Base-by-base conservation (phyloP, 1,140 invertebrate species). In the Apolygus lucorum region DNA sequence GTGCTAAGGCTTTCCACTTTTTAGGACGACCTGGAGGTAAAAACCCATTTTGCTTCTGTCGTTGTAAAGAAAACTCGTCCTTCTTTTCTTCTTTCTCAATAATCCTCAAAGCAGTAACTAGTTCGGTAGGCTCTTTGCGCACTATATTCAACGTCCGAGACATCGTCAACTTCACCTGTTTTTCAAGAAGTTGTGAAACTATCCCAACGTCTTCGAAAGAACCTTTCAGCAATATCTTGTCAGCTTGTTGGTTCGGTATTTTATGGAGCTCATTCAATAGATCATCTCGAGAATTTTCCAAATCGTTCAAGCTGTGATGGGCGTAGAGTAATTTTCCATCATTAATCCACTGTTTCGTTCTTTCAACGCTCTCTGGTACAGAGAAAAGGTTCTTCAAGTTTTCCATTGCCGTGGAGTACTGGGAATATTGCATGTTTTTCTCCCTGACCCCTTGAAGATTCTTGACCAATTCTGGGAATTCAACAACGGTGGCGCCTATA, bases 321-420 rank as follows among this genome's bases (percentile, higher is more conserved):
- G 96, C 95, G 79, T 95, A 90, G 0, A 99, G 79, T 13, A 99
- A 80, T 80, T 98, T 96, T 64, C 95, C 95, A 74, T 99, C 95
- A 72, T 88, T 90, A 70, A 99, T 98, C 82, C 91, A 90, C 66
- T 92, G 88, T 75, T 95, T 90, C 0, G 96, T 98, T 80, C 94
- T 95, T 68, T 92, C 89, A 1, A 99, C 92, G 81, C 92, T 97
- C 77, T 97, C 94, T 13, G 94, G 95, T 0, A 99, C 95, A 59
- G 94, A 98, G 75, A 99, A 98, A 69, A 99, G 96, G 76, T 99
- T 95, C 78, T 97, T 98, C 2, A 99, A 81, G 79, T 99, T 99
- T 77, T 99, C 96, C 84, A 96, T 95, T 1, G 96, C 96, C 13
- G 96, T 96, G 0, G 93, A 93, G 79, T 98, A 96, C 79, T 99